Conservation (phyloP, 2,888 invertebrate species). For the Drosophila meridiana region DNA sequence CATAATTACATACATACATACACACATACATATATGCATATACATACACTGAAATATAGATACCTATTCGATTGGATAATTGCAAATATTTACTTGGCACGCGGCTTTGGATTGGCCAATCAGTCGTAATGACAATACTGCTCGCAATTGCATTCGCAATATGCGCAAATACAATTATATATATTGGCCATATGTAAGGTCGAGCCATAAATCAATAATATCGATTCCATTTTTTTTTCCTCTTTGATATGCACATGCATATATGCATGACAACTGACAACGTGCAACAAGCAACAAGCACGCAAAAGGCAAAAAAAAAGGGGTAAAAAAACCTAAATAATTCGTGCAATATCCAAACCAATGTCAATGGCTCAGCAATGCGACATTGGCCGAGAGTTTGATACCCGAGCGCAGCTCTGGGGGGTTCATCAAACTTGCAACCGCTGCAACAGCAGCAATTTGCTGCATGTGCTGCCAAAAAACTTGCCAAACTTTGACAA, state of each 20-base stretch:
- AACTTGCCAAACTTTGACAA: constrained; percentile 26
- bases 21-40: background rate
- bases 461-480: constrained; percentile 10
- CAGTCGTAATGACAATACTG: constrained; percentile 63
- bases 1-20: background rate
- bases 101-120: constrained; percentile 57
- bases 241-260: background rate
- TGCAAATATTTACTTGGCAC: constrained; percentile 46
- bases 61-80: constrained; percentile 24
- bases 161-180: constrained; percentile 7
- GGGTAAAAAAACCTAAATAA: constrained; percentile 18
- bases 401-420: background rate
- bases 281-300: constrained; percentile 35
- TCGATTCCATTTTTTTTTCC: constrained; percentile 54
- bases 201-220: constrained; percentile 67
- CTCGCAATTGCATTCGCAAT: constrained; percentile 47
- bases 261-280: constrained; percentile 15
- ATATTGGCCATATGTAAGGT: constrained; percentile 34
- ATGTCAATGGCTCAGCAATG: constrained; percentile 54
- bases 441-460: constrained; percentile 6
- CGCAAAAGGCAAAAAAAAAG: constrained; percentile 2
- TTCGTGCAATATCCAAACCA: constrained; percentile 39
- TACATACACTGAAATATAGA: background rate
- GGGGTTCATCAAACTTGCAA: constrained; percentile 34
- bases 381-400: constrained; percentile 22